phyloP scores from a whole-genome alignment of 1,140 invertebrate species.

The Sarcophaga bullata region DNA sequence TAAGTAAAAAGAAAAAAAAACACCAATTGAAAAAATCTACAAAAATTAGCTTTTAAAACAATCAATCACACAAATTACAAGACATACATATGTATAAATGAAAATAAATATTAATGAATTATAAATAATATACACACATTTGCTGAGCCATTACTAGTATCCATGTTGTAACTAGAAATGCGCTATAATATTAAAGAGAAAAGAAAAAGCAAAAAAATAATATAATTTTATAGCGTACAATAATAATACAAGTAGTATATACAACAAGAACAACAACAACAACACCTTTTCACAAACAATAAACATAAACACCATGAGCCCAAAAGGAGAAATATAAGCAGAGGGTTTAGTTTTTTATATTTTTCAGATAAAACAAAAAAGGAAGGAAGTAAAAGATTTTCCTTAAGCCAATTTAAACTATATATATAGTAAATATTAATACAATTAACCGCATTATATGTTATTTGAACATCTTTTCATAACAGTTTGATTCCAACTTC shows the following conservation, averaged over 20 bases:
- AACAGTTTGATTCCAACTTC: conserved; percentile 2
- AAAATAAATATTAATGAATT: conserved; percentile 20
- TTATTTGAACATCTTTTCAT: not conserved
- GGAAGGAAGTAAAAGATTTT: too few relatives aligned
- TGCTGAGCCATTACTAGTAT: conserved; percentile 41
- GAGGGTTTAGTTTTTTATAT: too few relatives aligned
- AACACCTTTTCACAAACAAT: not conserved
- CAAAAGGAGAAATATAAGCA: too few relatives aligned
- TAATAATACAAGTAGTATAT: not conserved
- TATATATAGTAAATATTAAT: too few relatives aligned
- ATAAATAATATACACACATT: conserved; percentile 32
- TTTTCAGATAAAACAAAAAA: too few relatives aligned
- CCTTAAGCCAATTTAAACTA: too few relatives aligned
- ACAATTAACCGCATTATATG: too few relatives aligned
- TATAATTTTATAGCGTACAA: conserved; percentile 10
- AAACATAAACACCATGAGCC: too few relatives aligned
- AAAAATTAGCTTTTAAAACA: not conserved
- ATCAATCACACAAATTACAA: not conserved
- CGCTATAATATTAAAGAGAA: conserved; percentile 42
- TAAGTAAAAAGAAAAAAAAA: not conserved
- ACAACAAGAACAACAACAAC: conserved; percentile 17
- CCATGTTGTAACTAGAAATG: conserved; percentile 45
- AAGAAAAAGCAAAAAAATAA: conserved; percentile 31
- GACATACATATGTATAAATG: not conserved
- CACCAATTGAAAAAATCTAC: conserved; percentile 32